Conservation (phyloP, 53 echinoderm and acorn worm genomes). For the Apostichopus leukothele region DNA sequence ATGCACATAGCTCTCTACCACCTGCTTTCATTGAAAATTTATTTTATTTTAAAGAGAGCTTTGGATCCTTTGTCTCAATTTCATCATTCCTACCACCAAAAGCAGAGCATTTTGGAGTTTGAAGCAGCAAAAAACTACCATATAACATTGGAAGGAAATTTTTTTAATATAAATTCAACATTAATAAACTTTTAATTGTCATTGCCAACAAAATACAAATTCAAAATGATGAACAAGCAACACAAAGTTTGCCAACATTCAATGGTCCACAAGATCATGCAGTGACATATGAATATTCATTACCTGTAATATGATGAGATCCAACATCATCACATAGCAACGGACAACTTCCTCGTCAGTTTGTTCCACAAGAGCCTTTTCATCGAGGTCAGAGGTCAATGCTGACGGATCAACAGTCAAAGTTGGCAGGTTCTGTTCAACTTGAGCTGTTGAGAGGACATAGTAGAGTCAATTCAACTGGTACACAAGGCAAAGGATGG, state of each 20-base stretch:
- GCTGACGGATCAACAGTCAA: slow-evolving; percentile 86
- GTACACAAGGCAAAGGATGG: too few species aligned
- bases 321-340: slow-evolving; percentile 87
- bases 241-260: neutral
- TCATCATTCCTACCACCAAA: too few species aligned
- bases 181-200: neutral
- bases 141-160: neutral
- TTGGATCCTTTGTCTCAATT: too few species aligned
- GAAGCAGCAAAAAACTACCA: too few species aligned
- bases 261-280: slow-evolving; percentile 5
- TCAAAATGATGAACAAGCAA: neutral
- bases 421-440: slow-evolving; percentile 38
- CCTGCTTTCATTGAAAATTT: too few species aligned
- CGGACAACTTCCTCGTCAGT: slow-evolving; percentile 81
- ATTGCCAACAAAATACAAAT: neutral
- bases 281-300: neutral
- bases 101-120: too few species aligned
- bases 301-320: slow-evolving; percentile 86
- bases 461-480: too few species aligned
- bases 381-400: slow-evolving; percentile 68
- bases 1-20: too few species aligned
- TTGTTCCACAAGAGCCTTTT: slow-evolving; percentile 68
- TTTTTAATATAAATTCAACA: neutral
- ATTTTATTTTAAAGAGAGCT: too few species aligned
- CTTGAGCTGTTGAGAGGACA: slow-evolving; percentile 5